Evolutionary conservation across 1,140 invertebrate genomes (phyloP).

Genomic region (Agrilus planipennis): DNA sequence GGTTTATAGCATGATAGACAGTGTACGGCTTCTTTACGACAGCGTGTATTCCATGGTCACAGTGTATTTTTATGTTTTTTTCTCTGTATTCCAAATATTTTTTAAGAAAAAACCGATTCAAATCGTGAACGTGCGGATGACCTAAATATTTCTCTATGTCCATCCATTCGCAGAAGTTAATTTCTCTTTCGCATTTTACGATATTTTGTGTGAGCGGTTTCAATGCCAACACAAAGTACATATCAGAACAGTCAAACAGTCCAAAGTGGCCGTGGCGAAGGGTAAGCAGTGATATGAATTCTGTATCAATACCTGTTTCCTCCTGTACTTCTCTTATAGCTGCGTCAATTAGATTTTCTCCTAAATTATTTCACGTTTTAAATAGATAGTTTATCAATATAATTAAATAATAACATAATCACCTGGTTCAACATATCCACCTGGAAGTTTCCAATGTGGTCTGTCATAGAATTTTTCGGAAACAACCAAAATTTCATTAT

Average conservation of each 20-base stretch:
- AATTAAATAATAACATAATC: conserved; percentile 16
- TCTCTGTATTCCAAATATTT: conserved; percentile 53
- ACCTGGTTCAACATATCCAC: conserved; percentile 81
- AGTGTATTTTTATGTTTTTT: conserved; percentile 44
- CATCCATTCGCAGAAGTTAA: conserved; percentile 73
- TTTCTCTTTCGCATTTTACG: conserved; percentile 57
- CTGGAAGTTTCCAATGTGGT: conserved; percentile 76
- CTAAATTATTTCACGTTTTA: too few species aligned
- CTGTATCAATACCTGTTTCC: conserved; percentile 71
- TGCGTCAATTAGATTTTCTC: conserved; percentile 68
- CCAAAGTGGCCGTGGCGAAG: conserved; percentile 62
- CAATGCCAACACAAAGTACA: conserved; percentile 67
- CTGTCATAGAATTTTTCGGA: conserved; percentile 51
- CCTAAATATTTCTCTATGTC: conserved; percentile 58
- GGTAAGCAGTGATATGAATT: conserved; percentile 62
- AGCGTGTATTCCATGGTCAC: conserved; percentile 34
- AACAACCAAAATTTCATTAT: conserved; percentile 64
- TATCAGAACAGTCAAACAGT: conserved; percentile 71
- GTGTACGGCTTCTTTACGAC: conserved; percentile 29
- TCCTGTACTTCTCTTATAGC: conserved; percentile 76
- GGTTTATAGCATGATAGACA: conserved; percentile 23
- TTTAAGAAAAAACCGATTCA: conserved; percentile 54
- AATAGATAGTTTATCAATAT: background rate
- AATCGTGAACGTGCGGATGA: conserved; percentile 60
- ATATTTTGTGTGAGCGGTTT: conserved; percentile 54